Percentiles rank a stretch among this genome's conserved stretches.
phyloP scores from a whole-genome alignment of 2,113 vertebrate genomes.

The Dicaeum eximium region DNA sequence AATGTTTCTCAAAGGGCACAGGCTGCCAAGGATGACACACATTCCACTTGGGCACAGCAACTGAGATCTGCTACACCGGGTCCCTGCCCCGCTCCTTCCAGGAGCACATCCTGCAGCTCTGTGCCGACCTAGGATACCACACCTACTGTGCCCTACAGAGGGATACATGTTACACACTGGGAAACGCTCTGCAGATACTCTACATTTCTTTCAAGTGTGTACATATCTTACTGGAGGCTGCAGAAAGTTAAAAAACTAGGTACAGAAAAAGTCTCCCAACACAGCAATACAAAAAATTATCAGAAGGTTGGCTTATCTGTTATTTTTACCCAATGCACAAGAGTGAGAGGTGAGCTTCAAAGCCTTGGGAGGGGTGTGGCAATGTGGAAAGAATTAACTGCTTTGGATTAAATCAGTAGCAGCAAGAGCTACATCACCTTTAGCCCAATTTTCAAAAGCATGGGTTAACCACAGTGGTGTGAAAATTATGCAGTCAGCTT shows the following conservation, averaged over 20 bases:
- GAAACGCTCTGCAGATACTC: background rate
- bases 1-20: background rate
- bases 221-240: background rate
- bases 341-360: background rate
- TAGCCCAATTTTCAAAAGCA: background rate
- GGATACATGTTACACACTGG: fast-evolving
- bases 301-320: background rate
- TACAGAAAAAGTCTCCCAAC: background rate
- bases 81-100: background rate
- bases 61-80: fast-evolving
- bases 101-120: background rate
- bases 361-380: background rate
- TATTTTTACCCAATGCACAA: background rate
- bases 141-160: background rate
- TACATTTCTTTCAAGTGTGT: background rate
- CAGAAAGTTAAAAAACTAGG: background rate
- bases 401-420: background rate
- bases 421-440: background rate
- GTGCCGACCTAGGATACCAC: too few species aligned
- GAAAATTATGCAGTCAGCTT: background rate
- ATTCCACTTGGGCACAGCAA: background rate
- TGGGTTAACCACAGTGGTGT: background rate
- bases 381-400: background rate
- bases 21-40: background rate
- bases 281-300: background rate